A percentile compares a stretch with the other conserved stretches of the same genome.
These are phyloP conservation scores for Peromyscus attwateri DNA, from an alignment of 2,797 vertebrate genomes.

Conservation along the genomic window DNA sequence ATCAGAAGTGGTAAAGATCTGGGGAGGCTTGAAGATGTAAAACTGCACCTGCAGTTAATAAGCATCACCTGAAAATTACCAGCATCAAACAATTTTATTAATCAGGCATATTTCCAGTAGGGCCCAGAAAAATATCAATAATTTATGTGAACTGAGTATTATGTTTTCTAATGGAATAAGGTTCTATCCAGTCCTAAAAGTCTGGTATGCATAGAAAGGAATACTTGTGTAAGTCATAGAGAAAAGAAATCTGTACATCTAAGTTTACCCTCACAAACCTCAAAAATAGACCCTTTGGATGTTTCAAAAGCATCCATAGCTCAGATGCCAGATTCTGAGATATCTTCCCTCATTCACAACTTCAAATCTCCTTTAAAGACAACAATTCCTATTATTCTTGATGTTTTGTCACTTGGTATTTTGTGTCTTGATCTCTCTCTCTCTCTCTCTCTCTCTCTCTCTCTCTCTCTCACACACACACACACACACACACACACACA, in stretches of 20 bases:
- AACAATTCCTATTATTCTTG: background rate
- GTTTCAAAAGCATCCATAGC: background rate
- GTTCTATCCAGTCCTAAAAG: background rate
- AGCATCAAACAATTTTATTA: slow-evolving; percentile 49
- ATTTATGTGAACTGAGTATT: slow-evolving; percentile 6
- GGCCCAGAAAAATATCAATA: background rate
- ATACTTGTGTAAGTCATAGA: background rate
- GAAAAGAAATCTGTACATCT: background rate
- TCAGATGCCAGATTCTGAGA: background rate
- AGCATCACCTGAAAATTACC: background rate
- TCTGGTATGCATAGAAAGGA: background rate
- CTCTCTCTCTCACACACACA: background rate
- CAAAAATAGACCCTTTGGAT: background rate
- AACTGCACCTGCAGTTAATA: background rate
- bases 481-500: too few relatives aligned
- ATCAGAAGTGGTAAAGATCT: background rate
- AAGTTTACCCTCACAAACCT: background rate
- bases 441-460: background rate
- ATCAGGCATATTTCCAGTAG: background rate
- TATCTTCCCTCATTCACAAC: fast-evolving
- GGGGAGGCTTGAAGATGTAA: slow-evolving; percentile 55
- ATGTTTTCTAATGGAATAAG: background rate
- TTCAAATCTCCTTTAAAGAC: background rate
- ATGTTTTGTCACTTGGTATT: background rate
- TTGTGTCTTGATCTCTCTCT: background rate